These are phyloP conservation scores for Eulemur coronatus DNA, from an alignment of 2,797 vertebrate species.

Conservation along the genomic window DNA sequence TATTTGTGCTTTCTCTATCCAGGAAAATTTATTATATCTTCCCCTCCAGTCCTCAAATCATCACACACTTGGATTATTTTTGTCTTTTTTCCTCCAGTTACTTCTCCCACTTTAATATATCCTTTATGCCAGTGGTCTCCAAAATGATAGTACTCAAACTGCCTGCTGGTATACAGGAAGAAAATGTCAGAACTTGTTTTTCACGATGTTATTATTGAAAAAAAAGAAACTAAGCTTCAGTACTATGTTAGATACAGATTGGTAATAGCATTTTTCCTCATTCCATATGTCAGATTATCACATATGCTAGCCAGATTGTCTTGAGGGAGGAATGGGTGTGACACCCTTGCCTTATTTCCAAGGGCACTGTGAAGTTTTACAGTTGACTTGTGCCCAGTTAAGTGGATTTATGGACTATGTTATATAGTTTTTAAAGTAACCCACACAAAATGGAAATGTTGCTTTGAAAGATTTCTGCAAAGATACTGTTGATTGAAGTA, in stretches of 20 bases:
- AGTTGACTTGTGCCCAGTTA: background rate
- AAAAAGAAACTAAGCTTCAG: background rate
- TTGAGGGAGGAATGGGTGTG: background rate
- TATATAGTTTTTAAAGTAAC: background rate
- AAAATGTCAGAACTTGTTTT: slow-evolving; percentile 23
- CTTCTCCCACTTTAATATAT: background rate
- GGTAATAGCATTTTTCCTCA: background rate
- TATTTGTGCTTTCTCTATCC: background rate
- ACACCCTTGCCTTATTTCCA: background rate
- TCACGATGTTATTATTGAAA: background rate
- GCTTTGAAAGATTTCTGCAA: background rate
- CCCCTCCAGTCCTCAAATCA: background rate
- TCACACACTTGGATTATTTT: background rate
- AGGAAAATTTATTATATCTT: background rate
- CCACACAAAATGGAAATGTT: background rate
- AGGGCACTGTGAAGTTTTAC: background rate
- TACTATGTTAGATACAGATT: background rate
- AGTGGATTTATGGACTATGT: background rate
- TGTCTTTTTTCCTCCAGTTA: background rate
- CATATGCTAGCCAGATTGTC: background rate
- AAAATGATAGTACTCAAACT: background rate
- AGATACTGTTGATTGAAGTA: background rate
- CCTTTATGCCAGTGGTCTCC: background rate
- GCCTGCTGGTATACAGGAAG: background rate
- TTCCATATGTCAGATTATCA: background rate